These are phyloP conservation scores for Trogon melanurus DNA, from an alignment of 2,113 vertebrate genomes.

Conservation along the genomic window DNA sequence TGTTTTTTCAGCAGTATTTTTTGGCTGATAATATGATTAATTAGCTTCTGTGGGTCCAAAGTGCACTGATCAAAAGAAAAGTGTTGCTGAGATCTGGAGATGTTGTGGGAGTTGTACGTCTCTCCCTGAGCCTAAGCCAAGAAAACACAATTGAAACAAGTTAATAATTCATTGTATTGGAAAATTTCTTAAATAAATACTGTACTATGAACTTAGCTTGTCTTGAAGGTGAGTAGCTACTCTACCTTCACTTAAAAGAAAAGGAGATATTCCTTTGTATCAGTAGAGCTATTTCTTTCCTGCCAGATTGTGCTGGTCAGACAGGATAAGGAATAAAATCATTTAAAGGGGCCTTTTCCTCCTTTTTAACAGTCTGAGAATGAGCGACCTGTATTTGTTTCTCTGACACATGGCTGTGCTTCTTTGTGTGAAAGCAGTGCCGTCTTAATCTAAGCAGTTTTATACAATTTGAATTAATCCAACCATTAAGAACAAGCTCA, in stretches of 20 bases:
- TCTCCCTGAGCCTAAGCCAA: background rate
- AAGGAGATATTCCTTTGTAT: constrained; percentile 16
- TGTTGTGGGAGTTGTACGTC: background rate
- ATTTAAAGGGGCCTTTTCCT: background rate
- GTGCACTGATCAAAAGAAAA: constrained; percentile 6
- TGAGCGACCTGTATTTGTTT: background rate
- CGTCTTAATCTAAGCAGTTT: background rate
- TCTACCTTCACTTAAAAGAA: constrained; percentile 11
- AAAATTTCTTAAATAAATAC: constrained; percentile 36
- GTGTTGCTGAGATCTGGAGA: background rate
- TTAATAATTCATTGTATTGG: constrained; percentile 29
- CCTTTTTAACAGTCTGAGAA: background rate
- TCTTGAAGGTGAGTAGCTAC: background rate
- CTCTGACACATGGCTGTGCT: background rate
- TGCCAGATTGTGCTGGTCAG: background rate
- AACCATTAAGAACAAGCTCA: background rate
- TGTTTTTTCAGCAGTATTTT: background rate
- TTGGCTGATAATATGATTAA: background rate
- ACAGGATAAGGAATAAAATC: constrained; percentile 22
- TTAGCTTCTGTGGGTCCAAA: constrained; percentile 14
- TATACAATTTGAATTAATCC: background rate
- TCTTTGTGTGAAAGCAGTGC: background rate
- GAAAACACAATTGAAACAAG: background rate
- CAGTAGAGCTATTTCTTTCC: constrained; percentile 16
- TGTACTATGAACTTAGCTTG: background rate